Base-by-base conservation (phyloP, 1,140 invertebrate species). In the Antheraea pernyi region DNA sequence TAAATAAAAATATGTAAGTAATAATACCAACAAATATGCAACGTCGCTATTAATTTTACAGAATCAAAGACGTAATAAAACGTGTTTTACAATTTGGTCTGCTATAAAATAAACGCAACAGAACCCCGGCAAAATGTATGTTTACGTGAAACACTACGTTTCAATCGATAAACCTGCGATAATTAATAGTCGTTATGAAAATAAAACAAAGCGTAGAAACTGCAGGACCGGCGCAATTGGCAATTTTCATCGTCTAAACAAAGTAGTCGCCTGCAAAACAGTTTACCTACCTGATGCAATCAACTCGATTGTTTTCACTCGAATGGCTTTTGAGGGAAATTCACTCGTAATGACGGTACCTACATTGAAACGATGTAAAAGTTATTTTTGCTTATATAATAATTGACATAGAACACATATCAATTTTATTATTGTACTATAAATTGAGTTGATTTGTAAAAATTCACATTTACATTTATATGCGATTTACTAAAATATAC, bases 221-320 rank as follows among this genome's bases (percentile, higher is more conserved):
- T 37, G 36, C 30, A 63, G 61, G 37, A 37, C 36, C 61, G 7
- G 37, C 13, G 61, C 61, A 63, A 63, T 37, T 63, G 61, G 62
- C 30, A 64, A 19, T 48, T 65, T 65, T 48, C 42, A 19, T 39
- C 18, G 37, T 65, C 64, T 48, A 65, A 65, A 65, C 42, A 65
- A 65, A 48, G 46, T 65, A 48, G 64, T 65, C 36, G 30, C 22
- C 39, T 10, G 19, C 64, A 22, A 65, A 65, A 65, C 18, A 48
- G 39, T 63, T 63, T 63, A 53, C 22, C 61, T 37, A 36, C 61
- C 19, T 46, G 19, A 19, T 42, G 64, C 42, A 65, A 19, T 64
- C 62, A 22, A 65, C 39, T 11, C 16, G 64, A 65, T 65, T 65
- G 64, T 65, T 65, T 65, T 65, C 64, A 53, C 19, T 19, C 46